Evolutionary conservation across 2,888 invertebrate genomes (phyloP).

Genomic region (Notodonta ziczac): DNA sequence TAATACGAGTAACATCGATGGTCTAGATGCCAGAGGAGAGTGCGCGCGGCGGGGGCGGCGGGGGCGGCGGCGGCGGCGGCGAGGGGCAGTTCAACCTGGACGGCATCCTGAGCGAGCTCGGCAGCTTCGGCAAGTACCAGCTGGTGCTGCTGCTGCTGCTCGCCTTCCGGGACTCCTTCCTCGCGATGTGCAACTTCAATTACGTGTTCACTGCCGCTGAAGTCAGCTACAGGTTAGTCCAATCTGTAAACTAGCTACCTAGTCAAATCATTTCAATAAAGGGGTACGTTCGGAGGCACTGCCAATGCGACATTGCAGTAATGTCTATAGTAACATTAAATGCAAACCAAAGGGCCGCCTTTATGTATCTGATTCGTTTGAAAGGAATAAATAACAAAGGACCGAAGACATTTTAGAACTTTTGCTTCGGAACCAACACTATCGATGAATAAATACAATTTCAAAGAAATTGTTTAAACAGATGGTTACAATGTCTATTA

Average conservation of each 20-base stretch:
- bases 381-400: not conserved
- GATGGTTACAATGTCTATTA: not conserved
- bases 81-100: conserved; percentile 77
- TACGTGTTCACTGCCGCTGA: conserved; percentile 85
- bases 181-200: conserved; percentile 78
- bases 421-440: not conserved
- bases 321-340: not conserved
- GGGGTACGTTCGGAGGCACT: not conserved
- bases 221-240: conserved; percentile 77
- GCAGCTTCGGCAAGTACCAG: conserved; percentile 85
- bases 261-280: not conserved
- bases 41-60: conserved; percentile 8
- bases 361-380: not conserved
- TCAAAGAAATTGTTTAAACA: not conserved
- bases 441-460: not conserved
- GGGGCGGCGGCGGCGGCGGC: conserved; percentile 3
- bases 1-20: no score
- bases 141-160: conserved; percentile 79
- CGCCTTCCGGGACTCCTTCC: conserved; percentile 83
- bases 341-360: not conserved
- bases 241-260: not conserved
- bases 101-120: conserved; percentile 77
- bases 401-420: not conserved
- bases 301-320: not conserved
- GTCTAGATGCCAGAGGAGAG: conserved; percentile 51